Conservation (phyloP, 35 echinoderm and acorn worm genomes). For the Eucidaris tribuloides region DNA sequence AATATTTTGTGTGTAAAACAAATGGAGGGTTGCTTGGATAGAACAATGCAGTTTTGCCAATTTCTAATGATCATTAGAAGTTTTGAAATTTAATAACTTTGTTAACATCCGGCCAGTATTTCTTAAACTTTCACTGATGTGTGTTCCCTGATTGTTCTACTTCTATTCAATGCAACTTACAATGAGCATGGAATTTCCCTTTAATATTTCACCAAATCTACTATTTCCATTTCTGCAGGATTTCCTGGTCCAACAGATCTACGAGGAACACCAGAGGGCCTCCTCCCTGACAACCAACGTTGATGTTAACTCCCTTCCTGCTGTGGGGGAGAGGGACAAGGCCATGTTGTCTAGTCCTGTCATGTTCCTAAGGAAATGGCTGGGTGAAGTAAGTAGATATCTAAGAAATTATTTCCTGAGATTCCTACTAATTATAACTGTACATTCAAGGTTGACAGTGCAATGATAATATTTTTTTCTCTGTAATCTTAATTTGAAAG, state of each 20-base stretch:
- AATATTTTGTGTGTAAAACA: no score
- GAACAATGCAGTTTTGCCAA: no score
- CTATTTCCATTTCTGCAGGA: slow-evolving; percentile 35
- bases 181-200: no score
- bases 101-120: no score
- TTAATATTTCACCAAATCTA: no score
- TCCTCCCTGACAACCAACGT: slow-evolving; percentile 20
- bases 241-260: slow-evolving; percentile 55
- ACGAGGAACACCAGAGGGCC: slow-evolving; percentile 39
- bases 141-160: no score
- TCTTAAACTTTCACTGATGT: no score
- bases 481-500: background rate
- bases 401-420: background rate
- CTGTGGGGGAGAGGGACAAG: background rate
- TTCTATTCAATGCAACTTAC: no score
- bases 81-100: no score
- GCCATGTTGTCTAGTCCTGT: slow-evolving; percentile 50
- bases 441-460: no score
- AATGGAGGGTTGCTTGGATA: no score
- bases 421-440: background rate
- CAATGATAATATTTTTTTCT: background rate
- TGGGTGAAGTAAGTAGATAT: slow-evolving; percentile 56
- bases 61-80: no score
- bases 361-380: slow-evolving; percentile 77
- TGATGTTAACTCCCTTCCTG: background rate